phyloP scores from a whole-genome alignment of 1,140 invertebrate genomes.

The Drosophila pandora region DNA sequence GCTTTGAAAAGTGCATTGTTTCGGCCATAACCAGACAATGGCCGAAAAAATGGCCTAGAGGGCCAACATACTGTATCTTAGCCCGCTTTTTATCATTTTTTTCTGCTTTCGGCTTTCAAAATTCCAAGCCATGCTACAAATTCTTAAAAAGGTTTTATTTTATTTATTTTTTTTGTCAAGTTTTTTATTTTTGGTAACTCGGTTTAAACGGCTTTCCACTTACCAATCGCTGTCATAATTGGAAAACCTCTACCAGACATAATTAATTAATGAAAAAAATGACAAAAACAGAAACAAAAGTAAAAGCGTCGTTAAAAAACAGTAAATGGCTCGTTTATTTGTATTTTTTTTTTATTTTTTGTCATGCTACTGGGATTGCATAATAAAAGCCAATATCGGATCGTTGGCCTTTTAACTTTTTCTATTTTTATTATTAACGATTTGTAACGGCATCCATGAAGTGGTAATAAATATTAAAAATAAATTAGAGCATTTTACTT shows the following conservation, averaged over 20 bases:
- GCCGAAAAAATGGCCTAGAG: background rate
- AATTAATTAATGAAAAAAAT: slow-evolving; percentile 46
- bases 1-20: slow-evolving; percentile 14
- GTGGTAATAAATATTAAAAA: background rate
- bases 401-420: slow-evolving; percentile 16
- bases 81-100: slow-evolving; percentile 3
- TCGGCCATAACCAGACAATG: slow-evolving; percentile 8
- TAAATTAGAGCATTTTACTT: background rate
- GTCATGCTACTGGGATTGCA: slow-evolving; percentile 30
- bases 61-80: background rate
- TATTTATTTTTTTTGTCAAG: background rate
- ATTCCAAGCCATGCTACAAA: background rate
- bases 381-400: slow-evolving; percentile 19
- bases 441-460: slow-evolving; percentile 8
- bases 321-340: slow-evolving; percentile 13
- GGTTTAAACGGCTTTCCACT: slow-evolving; percentile 58
- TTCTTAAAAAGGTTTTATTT: slow-evolving; percentile 14
- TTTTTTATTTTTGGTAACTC: slow-evolving; percentile 14
- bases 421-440: background rate
- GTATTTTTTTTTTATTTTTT: slow-evolving; percentile 9
- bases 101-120: slow-evolving; percentile 3
- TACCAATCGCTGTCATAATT: slow-evolving; percentile 42
- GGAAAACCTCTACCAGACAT: slow-evolving; percentile 44
- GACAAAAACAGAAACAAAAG: slow-evolving; percentile 50
- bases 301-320: slow-evolving; percentile 54